Conservation (phyloP, 1,140 invertebrate genomes). For the Potamilus streckersoni region DNA sequence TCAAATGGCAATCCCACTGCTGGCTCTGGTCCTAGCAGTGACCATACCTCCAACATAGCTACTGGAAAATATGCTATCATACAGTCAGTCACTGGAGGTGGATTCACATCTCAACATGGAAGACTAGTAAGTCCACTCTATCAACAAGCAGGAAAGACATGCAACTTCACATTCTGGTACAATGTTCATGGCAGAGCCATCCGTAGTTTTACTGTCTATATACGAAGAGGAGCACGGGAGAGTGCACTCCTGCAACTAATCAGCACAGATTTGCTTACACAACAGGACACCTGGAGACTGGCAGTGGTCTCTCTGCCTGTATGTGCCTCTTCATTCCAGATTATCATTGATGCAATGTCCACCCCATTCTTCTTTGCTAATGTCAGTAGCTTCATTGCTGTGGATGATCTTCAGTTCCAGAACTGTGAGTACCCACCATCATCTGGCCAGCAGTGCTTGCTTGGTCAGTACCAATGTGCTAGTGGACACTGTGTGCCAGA, state of each 20-base stretch:
- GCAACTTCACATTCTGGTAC: constrained; percentile 59
- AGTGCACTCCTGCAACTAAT: constrained; percentile 33
- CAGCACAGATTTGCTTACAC: constrained; percentile 3
- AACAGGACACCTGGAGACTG: constrained; percentile 45
- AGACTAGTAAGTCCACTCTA: constrained; percentile 54
- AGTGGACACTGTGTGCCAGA: constrained; percentile 51
- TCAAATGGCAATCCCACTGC: constrained; percentile 33
- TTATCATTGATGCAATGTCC: constrained; percentile 48
- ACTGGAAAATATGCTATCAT: constrained; percentile 42
- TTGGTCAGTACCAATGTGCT: constrained; percentile 43
- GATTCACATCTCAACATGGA: not conserved
- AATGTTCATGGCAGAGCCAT: constrained; percentile 42
- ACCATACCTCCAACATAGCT: constrained; percentile 47
- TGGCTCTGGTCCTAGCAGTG: constrained; percentile 39
- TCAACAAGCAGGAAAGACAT: constrained; percentile 45
- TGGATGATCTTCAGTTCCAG: constrained; percentile 53
- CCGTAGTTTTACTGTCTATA: constrained; percentile 37
- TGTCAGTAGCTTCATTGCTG: constrained; percentile 41
- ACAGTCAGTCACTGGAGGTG: no score
- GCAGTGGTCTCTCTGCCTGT: constrained; percentile 37
- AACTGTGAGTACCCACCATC: constrained; percentile 40
- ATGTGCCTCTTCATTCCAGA: constrained; percentile 57
- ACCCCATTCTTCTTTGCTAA: constrained; percentile 2
- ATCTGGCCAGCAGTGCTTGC: constrained; percentile 13
- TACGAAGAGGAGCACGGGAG: constrained; percentile 43